Conservation (phyloP, 2,888 invertebrate genomes). For the Drosophila siamana region DNA sequence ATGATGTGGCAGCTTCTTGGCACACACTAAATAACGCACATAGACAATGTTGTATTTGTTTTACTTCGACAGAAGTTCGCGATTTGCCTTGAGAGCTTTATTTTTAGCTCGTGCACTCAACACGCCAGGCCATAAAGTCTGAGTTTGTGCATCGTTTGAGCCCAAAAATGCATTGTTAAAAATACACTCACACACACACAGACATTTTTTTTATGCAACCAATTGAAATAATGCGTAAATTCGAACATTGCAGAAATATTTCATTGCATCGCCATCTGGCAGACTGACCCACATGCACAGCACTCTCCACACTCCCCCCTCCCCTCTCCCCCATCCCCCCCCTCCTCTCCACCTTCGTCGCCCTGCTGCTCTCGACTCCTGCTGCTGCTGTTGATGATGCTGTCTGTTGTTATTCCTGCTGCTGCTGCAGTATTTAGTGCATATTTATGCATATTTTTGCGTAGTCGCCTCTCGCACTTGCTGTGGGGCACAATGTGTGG, state of each 20-base stretch:
- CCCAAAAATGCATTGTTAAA: constrained; percentile 41
- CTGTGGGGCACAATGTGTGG: background rate
- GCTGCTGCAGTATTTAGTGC: constrained; percentile 13
- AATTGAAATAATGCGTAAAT: constrained; percentile 65
- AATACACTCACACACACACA: constrained; percentile 37
- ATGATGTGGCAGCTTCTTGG: no score
- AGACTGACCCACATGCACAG: constrained; percentile 37
- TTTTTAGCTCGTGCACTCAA: constrained; percentile 2
- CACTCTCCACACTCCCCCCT: background rate
- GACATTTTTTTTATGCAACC: constrained; percentile 50
- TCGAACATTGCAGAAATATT: constrained; percentile 45
- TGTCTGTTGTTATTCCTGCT: background rate
- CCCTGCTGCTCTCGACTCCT: background rate
- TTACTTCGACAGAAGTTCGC: background rate
- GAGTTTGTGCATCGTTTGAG: constrained; percentile 22
- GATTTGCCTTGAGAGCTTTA: background rate
- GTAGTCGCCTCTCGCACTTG: background rate
- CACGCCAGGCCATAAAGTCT: constrained; percentile 9
- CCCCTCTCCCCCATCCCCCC: background rate
- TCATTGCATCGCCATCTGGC: constrained; percentile 55
- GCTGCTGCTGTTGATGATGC: background rate
- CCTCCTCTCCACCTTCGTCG: no score
- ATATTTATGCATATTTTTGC: constrained; percentile 22
- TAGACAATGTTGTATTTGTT: background rate
- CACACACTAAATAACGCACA: no score